A percentile compares a stretch with the other conserved stretches of the same genome.
Evolutionary conservation across 2,797 vertebrate species (phyloP).

Genomic region (Dendrocincla tyrannina): DNA sequence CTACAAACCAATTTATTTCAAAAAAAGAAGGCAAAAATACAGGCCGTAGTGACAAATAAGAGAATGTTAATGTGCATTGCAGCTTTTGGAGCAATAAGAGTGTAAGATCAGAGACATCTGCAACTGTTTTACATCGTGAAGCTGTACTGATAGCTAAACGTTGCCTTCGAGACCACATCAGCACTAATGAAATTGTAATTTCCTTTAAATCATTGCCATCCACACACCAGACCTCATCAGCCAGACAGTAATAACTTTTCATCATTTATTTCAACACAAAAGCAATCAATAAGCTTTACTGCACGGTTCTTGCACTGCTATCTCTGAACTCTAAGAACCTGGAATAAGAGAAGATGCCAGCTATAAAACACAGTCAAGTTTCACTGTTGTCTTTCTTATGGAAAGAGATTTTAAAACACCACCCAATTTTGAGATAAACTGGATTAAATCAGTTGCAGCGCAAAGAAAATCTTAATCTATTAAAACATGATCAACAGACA

Average conservation of each 20-base stretch:
- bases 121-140: not conserved
- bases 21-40: not conserved
- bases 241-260: not conserved
- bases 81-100: not conserved
- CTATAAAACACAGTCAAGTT: not conserved
- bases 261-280: slow-evolving; percentile 15
- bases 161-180: not conserved
- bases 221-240: slow-evolving; percentile 4
- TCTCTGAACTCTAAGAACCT: not conserved
- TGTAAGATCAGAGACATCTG: not conserved
- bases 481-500: not conserved
- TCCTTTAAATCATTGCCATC: slow-evolving; percentile 34
- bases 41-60: not conserved
- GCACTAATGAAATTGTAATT: slow-evolving; percentile 37
- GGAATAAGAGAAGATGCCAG: not conserved
- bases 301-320: not conserved
- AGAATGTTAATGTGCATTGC: not conserved
- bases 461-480: not conserved
- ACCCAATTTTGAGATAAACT: not conserved
- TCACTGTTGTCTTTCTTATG: not conserved
- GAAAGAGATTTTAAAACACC: not conserved
- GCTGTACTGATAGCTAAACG: not conserved
- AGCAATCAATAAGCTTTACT: slow-evolving; percentile 34
- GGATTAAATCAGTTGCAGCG: not conserved
- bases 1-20: not conserved